phyloP scores from a whole-genome alignment of 1,140 invertebrate genomes.

The Eubasilissa regina region DNA sequence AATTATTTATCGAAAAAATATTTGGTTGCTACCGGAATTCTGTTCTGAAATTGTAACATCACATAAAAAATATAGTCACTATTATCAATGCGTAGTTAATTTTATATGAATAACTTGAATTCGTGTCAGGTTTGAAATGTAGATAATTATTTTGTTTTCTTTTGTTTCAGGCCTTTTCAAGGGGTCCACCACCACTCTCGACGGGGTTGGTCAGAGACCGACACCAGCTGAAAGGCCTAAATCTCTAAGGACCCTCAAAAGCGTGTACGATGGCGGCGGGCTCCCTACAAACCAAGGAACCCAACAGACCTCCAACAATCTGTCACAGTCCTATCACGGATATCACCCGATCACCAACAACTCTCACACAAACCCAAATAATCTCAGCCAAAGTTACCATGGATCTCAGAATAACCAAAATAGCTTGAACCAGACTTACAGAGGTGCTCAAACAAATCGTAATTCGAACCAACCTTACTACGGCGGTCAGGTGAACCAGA shows the following conservation, averaged over 20 bases:
- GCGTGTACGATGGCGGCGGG: conserved; percentile 73
- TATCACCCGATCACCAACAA: conserved; percentile 60
- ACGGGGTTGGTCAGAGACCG: conserved; percentile 73
- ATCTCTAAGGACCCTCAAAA: conserved; percentile 80
- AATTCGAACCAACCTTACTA: conserved; percentile 38
- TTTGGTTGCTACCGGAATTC: too few relatives aligned
- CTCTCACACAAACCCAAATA: conserved; percentile 64
- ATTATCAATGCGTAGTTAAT: too few relatives aligned
- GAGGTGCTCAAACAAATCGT: conserved; percentile 1
- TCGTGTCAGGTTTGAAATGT: too few relatives aligned
- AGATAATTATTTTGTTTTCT: conserved; percentile 39
- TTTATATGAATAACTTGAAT: too few relatives aligned
- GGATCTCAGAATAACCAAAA: conserved; percentile 66
- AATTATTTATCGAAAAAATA: too few relatives aligned
- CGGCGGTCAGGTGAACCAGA: conserved; percentile 62
- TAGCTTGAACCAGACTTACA: conserved; percentile 48
- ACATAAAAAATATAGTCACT: too few relatives aligned
- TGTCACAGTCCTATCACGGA: conserved; percentile 61
- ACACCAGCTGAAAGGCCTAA: conserved; percentile 80
- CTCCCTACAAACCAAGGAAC: conserved; percentile 58
- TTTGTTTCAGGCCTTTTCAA: conserved; percentile 81
- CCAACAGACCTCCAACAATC: conserved; percentile 58
- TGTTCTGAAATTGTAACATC: too few relatives aligned
- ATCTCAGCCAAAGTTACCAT: conserved; percentile 62
- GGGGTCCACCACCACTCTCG: conserved; percentile 79